A percentile compares a stretch with the other conserved stretches of the same genome.
phyloP scores from a whole-genome alignment of 2,888 invertebrate genomes.

The Eubasilissa splendida region DNA sequence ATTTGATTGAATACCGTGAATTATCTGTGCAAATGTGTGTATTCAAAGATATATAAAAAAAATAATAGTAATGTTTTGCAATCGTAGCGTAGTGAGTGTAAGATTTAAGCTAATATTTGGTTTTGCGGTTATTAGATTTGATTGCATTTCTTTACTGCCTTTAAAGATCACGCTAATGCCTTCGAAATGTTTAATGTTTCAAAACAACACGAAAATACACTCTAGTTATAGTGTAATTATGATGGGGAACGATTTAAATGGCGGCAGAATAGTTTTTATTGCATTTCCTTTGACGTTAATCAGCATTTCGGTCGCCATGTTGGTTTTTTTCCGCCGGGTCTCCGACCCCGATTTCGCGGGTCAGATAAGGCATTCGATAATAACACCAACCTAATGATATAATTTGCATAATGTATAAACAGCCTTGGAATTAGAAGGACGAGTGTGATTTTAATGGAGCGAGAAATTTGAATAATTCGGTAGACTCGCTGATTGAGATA shows the following conservation, averaged over 20 bases:
- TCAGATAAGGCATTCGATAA: no score
- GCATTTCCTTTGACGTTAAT: neutral
- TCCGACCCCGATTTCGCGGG: neutral
- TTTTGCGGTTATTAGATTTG: slow-evolving; percentile 3
- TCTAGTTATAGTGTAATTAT: slow-evolving; percentile 1
- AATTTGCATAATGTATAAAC: neutral
- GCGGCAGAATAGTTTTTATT: slow-evolving; percentile 2
- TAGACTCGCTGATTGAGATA: neutral
- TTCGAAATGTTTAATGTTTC: neutral
- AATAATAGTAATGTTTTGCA: slow-evolving; percentile 1
- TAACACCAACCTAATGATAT: neutral
- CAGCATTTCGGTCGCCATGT: neutral
- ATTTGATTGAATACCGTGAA: no score
- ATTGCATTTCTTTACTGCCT: neutral
- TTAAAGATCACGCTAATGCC: neutral
- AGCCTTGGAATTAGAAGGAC: neutral
- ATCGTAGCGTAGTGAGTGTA: neutral
- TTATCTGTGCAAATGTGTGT: no score
- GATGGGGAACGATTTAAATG: no score
- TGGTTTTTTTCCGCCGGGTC: neutral
- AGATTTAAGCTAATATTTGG: slow-evolving; percentile 16
- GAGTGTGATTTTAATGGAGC: slow-evolving; percentile 17
- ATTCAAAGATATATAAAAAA: no score
- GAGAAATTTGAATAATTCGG: neutral
- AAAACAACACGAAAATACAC: neutral